Evolutionary conservation across 2,888 invertebrate species (phyloP).

Genomic region (Osedax frankpressi): DNA sequence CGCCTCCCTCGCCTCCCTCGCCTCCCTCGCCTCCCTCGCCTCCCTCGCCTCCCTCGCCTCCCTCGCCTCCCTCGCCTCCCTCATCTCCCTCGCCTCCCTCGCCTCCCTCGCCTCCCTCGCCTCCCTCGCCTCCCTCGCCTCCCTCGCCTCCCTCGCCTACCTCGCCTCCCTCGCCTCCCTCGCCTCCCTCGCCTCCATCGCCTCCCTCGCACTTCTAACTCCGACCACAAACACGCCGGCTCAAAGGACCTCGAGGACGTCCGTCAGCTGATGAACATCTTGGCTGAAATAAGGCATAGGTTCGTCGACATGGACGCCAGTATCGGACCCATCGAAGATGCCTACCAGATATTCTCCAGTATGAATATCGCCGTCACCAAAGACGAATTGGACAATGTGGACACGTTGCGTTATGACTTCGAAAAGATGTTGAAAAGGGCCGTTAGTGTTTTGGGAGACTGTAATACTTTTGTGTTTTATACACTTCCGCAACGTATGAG

Average conservation of each 20-base stretch:
- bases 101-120: background rate
- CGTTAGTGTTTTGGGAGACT: too few species aligned
- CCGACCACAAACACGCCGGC: background rate
- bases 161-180: too few species aligned
- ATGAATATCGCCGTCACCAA: conserved; percentile 54
- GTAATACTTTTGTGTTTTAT: too few species aligned
- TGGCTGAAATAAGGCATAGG: conserved; percentile 62
- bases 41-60: too few species aligned
- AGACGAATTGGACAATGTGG: conserved; percentile 67
- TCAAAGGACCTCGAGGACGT: conserved; percentile 51
- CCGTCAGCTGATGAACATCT: conserved; percentile 65
- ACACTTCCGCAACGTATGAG: too few species aligned
- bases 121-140: background rate
- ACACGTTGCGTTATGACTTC: conserved; percentile 64
- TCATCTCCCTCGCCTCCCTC: background rate
- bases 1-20: too few species aligned
- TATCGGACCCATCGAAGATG: conserved; percentile 62
- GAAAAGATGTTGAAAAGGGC: conserved; percentile 58
- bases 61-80: too few species aligned
- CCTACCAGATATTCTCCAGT: conserved; percentile 58
- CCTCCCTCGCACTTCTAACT: background rate
- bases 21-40: too few species aligned
- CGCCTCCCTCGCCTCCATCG: too few species aligned
- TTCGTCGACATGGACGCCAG: conserved; percentile 58
- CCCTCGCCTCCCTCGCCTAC: too few species aligned